Conservation (phyloP, 1,140 invertebrate species). For the Asbolus verrucosus region DNA sequence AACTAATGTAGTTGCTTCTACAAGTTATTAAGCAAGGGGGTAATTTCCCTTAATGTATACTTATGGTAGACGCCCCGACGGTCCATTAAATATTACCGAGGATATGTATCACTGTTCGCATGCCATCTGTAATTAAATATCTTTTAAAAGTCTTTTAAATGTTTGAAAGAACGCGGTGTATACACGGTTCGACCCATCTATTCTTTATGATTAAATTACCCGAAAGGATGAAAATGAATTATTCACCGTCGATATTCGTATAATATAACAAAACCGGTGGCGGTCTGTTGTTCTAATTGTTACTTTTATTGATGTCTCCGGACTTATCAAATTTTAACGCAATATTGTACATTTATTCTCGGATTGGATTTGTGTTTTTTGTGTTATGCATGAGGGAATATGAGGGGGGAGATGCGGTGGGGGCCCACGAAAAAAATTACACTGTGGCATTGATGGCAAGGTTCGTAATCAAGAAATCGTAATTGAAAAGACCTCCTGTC, state of each 20-base stretch:
- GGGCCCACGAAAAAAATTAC: neutral
- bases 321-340: conserved; percentile 30
- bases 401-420: neutral
- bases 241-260: conserved; percentile 28
- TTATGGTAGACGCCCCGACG: conserved; percentile 14
- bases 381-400: conserved; percentile 1
- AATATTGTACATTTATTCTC: conserved; percentile 10
- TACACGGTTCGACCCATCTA: conserved; percentile 11
- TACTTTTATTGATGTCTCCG: conserved; percentile 13
- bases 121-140: conserved; percentile 44
- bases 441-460: conserved; percentile 25
- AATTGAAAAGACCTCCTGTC: conserved; percentile 25
- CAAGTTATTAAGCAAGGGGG: conserved; percentile 25
- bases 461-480: conserved; percentile 18
- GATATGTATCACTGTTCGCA: conserved; percentile 31
- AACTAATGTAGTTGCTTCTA: conserved; percentile 29
- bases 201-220: conserved; percentile 41
- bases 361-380: conserved; percentile 20
- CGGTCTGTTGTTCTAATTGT: conserved; percentile 15
- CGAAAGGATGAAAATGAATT: conserved; percentile 41
- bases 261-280: conserved; percentile 21
- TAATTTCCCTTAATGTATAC: conserved; percentile 33
- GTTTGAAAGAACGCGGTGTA: conserved; percentile 34
- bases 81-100: conserved; percentile 25
- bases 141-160: conserved; percentile 40